A percentile compares a stretch with the other conserved stretches of the same genome.
These are phyloP conservation scores for Acrossocheilus wenchowensis DNA, from an alignment of 2,797 vertebrate species.

Conservation along the genomic window DNA sequence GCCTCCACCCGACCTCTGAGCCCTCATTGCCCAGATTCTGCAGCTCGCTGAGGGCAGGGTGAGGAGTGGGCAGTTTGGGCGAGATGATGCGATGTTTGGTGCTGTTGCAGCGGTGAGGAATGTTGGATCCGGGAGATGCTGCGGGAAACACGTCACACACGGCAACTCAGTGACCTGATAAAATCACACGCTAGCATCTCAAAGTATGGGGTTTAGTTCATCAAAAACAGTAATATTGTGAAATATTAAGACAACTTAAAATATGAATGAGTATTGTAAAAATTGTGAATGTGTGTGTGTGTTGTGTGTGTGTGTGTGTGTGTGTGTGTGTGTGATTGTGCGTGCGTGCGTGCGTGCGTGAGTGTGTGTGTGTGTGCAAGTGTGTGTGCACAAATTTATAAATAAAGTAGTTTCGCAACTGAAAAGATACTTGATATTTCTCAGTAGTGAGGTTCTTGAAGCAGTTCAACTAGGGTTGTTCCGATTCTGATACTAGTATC, in stretches of 20 bases:
- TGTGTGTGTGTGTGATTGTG: slow-evolving; percentile 12
- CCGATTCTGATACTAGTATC: too few species aligned
- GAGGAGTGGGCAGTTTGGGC: slow-evolving; percentile 81
- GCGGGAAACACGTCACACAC: background rate
- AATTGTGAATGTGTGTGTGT: too few species aligned
- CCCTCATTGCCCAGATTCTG: slow-evolving; percentile 63
- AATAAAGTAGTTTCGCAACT: too few species aligned
- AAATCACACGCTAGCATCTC: background rate
- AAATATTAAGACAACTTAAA: background rate
- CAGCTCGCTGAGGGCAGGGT: slow-evolving; percentile 61
- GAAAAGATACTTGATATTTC: too few species aligned
- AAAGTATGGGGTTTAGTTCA: background rate
- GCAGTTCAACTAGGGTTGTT: too few species aligned
- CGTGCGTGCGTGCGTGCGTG: too few species aligned
- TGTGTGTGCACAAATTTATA: too few species aligned
- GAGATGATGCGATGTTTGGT: slow-evolving; percentile 94
- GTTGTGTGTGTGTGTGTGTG: too few species aligned
- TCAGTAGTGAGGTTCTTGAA: too few species aligned
- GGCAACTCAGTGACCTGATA: background rate
- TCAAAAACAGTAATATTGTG: background rate
- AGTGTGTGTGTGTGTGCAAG: too few species aligned
- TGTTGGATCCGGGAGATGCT: slow-evolving; percentile 77
- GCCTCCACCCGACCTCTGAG: slow-evolving; percentile 18
- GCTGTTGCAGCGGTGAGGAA: slow-evolving; percentile 90
- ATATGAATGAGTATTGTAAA: too few species aligned